These are phyloP conservation scores for Torymus texanus DNA, from an alignment of 2,888 invertebrate genomes.

Conservation along the genomic window DNA sequence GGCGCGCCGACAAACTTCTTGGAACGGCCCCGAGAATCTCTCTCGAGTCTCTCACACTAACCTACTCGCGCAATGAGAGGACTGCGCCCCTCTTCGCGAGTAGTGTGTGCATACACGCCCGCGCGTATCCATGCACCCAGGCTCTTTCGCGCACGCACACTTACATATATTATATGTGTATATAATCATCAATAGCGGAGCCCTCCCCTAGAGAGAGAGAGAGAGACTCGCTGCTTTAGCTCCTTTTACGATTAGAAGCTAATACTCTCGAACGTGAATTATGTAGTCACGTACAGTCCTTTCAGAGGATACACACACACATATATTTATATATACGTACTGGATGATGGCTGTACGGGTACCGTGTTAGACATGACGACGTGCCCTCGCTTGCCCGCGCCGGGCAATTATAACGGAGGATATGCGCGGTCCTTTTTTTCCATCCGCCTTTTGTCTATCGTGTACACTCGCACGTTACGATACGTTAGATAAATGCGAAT, in stretches of 20 bases:
- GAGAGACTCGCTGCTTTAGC: background rate
- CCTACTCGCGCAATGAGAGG: too few species aligned
- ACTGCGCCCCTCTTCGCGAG: too few species aligned
- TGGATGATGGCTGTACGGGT: background rate
- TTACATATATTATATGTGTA: too few species aligned
- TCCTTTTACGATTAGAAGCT: slow-evolving; percentile 36
- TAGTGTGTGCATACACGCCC: too few species aligned
- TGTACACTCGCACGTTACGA: background rate
- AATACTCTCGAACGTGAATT: slow-evolving; percentile 30
- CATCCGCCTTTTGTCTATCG: slow-evolving; percentile 35
- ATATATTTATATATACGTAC: too few species aligned
- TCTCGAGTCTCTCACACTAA: background rate
- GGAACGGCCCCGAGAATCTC: slow-evolving; percentile 44
- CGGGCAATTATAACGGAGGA: slow-evolving; percentile 41
- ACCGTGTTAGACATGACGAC: background rate
- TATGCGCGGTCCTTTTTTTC: slow-evolving; percentile 12
- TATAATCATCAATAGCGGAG: too few species aligned
- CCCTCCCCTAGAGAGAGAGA: too few species aligned
- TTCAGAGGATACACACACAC: background rate
- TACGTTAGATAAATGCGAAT: background rate
- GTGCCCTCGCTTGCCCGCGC: slow-evolving; percentile 2
- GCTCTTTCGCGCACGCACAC: too few species aligned
- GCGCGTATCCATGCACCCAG: too few species aligned
- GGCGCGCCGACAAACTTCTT: slow-evolving; percentile 50
- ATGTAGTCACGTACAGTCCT: slow-evolving; percentile 27